These are phyloP conservation scores for Scortum barcoo DNA, from an alignment of 2,113 vertebrate genomes.

Conservation along the genomic window DNA sequence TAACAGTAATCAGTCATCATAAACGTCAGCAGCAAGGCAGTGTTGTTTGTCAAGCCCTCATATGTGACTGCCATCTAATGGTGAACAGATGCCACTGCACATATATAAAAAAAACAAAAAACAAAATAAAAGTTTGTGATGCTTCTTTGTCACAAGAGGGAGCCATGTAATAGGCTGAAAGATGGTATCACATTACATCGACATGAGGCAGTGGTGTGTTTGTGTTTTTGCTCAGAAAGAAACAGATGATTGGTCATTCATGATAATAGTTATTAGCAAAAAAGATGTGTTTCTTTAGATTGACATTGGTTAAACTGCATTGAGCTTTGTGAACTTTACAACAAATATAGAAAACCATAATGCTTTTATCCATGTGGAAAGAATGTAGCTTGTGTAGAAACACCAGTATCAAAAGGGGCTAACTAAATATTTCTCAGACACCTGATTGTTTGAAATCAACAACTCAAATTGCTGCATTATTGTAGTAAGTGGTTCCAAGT, in stretches of 20 bases:
- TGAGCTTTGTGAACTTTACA: neutral
- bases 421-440: constrained; percentile 2
- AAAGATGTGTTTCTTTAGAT: neutral
- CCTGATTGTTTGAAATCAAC: neutral
- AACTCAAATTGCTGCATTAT: neutral
- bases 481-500: neutral
- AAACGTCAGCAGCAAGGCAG: neutral
- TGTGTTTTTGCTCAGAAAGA: neutral
- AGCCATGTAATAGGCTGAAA: constrained; percentile 36
- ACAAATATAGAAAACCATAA: neutral
- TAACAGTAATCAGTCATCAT: neutral
- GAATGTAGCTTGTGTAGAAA: too few relatives aligned
- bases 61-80: constrained; percentile 69
- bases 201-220: neutral
- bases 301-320: neutral
- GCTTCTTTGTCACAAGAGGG: constrained; percentile 66
- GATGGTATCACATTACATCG: too few relatives aligned
- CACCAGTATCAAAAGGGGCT: too few relatives aligned
- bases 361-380: neutral
- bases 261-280: neutral
- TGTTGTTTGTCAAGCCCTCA: constrained; percentile 4
- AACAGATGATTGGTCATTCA: neutral
- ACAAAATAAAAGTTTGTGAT: neutral
- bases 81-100: constrained; percentile 36
- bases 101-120: neutral